Conservation (phyloP, 2,888 invertebrate genomes). For the Ennomos quercinarius region DNA sequence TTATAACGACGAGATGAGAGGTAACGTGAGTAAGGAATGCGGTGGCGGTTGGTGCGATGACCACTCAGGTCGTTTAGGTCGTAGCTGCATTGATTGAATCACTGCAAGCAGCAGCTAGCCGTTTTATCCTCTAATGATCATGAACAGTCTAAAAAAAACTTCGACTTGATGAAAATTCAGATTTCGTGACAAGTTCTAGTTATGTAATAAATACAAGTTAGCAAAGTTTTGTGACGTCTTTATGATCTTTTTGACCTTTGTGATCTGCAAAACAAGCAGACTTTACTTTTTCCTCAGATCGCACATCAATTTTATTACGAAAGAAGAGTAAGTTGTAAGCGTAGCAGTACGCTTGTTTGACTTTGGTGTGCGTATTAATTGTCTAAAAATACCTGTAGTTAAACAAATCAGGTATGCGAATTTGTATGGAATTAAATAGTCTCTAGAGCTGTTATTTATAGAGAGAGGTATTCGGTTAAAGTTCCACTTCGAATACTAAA, state of each 20-base stretch:
- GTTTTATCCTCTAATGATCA: conserved; percentile 1
- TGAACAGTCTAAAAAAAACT: not conserved
- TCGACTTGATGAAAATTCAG: conserved; percentile 1
- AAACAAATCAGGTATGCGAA: conserved; percentile 31
- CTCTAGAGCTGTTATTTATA: conserved; percentile 9
- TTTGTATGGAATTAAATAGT: conserved; percentile 26
- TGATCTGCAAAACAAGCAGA: no score
- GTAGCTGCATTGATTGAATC: conserved; percentile 44
- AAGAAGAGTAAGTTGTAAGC: conserved; percentile 27
- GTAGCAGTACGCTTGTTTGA: conserved; percentile 31
- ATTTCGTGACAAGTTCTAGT: not conserved
- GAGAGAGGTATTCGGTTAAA: conserved; percentile 2
- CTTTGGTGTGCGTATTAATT: conserved; percentile 35
- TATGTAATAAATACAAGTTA: no score
- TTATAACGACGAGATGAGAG: conserved; percentile 44
- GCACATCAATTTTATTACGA: conserved; percentile 33
- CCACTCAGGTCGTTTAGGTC: conserved; percentile 49
- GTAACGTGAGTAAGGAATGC: conserved; percentile 62
- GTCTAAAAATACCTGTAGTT: conserved; percentile 36
- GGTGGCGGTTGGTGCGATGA: conserved; percentile 44
- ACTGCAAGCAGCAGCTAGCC: conserved; percentile 40
- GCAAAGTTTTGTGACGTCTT: no score
- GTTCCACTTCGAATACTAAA: conserved; percentile 12
- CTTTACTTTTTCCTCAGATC: conserved; percentile 16
- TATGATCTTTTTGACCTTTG: no score